These are phyloP conservation scores for Cossypha niveicapilla DNA, from an alignment of 2,797 vertebrate genomes.

Conservation along the genomic window DNA sequence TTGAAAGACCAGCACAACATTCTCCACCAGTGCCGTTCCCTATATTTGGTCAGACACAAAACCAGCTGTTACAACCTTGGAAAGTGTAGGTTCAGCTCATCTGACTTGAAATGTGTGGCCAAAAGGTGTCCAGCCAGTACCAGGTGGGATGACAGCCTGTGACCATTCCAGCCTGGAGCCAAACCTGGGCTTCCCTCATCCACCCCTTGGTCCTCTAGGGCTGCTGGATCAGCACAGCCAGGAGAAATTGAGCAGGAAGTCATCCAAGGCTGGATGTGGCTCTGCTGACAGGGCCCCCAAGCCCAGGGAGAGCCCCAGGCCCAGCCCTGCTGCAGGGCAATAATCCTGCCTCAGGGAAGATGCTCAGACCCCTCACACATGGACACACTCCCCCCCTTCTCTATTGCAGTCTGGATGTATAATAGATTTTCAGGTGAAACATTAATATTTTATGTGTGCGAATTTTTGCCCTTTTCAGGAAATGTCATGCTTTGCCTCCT, in stretches of 20 bases:
- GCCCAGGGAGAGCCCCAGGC: neutral
- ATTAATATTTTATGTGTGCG: neutral
- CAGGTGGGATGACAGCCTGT: neutral
- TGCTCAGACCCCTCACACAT: rapidly evolving
- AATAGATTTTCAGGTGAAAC: neutral
- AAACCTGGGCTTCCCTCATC: neutral
- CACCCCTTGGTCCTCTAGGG: rapidly evolving
- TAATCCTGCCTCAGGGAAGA: neutral
- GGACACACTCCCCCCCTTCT: neutral
- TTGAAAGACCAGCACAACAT: neutral
- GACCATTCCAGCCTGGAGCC: neutral
- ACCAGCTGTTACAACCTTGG: neutral
- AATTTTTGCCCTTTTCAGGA: neutral
- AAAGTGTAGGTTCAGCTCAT: neutral
- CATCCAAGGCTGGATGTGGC: rapidly evolving
- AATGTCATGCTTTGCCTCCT: neutral
- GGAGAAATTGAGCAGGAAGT: neutral
- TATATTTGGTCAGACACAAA: neutral
- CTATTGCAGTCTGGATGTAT: neutral
- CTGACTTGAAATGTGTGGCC: neutral
- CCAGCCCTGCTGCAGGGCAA: neutral
- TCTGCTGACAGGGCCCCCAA: neutral
- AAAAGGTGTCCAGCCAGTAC: neutral
- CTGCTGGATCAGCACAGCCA: neutral
- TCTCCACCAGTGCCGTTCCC: neutral